phyloP scores from a whole-genome alignment of 2,888 invertebrate genomes.

The Calameuta pallipes region DNA sequence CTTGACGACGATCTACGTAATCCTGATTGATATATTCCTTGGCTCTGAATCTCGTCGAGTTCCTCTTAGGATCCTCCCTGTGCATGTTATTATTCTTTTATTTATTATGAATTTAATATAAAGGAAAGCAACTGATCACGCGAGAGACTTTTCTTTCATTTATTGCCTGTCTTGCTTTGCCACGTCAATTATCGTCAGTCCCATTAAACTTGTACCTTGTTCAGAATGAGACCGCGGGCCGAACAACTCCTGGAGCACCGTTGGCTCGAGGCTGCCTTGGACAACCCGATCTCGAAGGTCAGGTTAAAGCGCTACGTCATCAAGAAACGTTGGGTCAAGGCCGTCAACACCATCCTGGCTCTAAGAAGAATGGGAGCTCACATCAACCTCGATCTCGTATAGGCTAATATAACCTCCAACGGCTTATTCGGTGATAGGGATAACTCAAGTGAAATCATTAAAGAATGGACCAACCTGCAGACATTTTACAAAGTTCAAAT shows the following conservation, averaged over 20 bases:
- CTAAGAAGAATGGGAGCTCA: conserved; percentile 88
- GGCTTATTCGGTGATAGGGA: not conserved
- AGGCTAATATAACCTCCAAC: conserved; percentile 14
- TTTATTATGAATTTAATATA: conserved; percentile 4
- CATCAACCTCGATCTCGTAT: conserved; percentile 70
- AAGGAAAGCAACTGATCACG: not conserved
- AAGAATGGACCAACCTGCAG: not conserved
- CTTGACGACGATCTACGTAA: not conserved
- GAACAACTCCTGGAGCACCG: conserved; percentile 79
- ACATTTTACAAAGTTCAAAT: not conserved
- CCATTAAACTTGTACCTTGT: not conserved
- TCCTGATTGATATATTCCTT: not conserved
- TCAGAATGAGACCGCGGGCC: conserved; percentile 80
- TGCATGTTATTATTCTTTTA: not conserved
- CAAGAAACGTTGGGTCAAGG: conserved; percentile 91
- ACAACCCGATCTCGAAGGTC: conserved; percentile 79
- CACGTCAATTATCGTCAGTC: not conserved
- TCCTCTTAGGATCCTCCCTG: not conserved
- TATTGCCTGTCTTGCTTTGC: conserved; percentile 1
- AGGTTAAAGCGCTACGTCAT: conserved; percentile 89
- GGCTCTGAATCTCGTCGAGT: not conserved
- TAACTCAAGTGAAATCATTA: not conserved
- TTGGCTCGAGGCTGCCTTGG: conserved; percentile 79
- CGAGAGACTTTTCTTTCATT: conserved; percentile 1
- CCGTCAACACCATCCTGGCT: conserved; percentile 88